Evolutionary conservation across 2,113 vertebrate species (phyloP).

Genomic region (Nothocercus nigrocapillus): DNA sequence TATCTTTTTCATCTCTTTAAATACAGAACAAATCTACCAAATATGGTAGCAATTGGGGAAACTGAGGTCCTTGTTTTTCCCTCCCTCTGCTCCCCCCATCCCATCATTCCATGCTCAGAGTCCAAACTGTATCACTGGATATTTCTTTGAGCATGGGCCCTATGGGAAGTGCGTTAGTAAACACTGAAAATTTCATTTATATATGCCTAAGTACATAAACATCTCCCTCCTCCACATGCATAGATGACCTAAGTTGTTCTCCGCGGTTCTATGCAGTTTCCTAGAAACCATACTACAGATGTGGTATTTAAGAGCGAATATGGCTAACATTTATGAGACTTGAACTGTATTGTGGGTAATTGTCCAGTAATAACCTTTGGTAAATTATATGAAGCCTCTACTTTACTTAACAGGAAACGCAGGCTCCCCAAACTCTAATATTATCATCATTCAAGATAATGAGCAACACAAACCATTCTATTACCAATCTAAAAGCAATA

Average conservation of each 20-base stretch:
- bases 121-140: not conserved
- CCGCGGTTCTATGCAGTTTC: slow-evolving; percentile 51
- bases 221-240: not conserved
- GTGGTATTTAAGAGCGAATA: slow-evolving; percentile 70
- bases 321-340: slow-evolving; percentile 74
- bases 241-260: not conserved
- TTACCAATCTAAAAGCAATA: slow-evolving; percentile 84
- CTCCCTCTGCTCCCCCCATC: not conserved
- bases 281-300: slow-evolving; percentile 60
- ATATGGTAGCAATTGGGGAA: not conserved
- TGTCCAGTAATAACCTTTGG: slow-evolving; percentile 80
- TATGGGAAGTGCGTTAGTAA: not conserved
- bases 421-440: slow-evolving; percentile 76
- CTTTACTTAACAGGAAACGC: slow-evolving; percentile 76
- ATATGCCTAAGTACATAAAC: not conserved
- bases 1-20: not conserved
- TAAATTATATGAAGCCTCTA: slow-evolving; percentile 78
- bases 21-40: not conserved
- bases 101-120: not conserved
- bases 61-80: not conserved
- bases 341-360: slow-evolving; percentile 83
- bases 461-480: slow-evolving; percentile 82
- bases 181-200: not conserved
- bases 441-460: slow-evolving; percentile 84
- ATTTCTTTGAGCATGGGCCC: not conserved